phyloP scores from a whole-genome alignment of 1,140 invertebrate species.

The Leptopilina clavipes region DNA sequence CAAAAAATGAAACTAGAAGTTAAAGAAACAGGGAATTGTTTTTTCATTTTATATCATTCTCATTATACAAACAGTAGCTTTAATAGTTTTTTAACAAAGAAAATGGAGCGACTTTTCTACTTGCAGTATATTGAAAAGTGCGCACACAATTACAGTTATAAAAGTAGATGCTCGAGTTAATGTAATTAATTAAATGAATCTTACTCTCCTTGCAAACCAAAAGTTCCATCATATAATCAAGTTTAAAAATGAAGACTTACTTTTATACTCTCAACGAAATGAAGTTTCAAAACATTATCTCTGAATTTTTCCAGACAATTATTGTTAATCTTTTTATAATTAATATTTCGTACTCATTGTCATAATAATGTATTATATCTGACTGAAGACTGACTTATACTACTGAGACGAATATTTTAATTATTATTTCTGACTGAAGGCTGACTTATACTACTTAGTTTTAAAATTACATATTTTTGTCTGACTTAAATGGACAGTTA shows the following conservation, averaged over 20 bases:
- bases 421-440: too few species aligned
- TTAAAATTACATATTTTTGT: too few species aligned
- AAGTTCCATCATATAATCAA: conserved; percentile 20
- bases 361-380: too few species aligned
- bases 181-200: conserved; percentile 36
- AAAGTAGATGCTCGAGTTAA: conserved; percentile 25
- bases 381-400: too few species aligned
- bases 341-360: too few species aligned
- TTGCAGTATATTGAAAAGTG: not conserved
- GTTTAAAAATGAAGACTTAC: conserved; percentile 13
- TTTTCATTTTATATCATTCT: not conserved
- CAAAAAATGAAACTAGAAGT: not conserved
- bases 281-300: not conserved
- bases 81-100: conserved; percentile 7
- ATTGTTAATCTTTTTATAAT: too few species aligned
- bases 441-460: too few species aligned
- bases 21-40: not conserved
- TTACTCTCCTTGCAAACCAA: not conserved
- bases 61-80: conserved; percentile 14
- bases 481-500: too few species aligned
- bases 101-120: not conserved
- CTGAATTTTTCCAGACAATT: not conserved
- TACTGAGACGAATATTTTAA: too few species aligned
- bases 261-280: not conserved
- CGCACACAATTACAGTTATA: conserved; percentile 3